phyloP scores from a whole-genome alignment of 2,113 vertebrate species.

The Anarrhichthys ocellatus region DNA sequence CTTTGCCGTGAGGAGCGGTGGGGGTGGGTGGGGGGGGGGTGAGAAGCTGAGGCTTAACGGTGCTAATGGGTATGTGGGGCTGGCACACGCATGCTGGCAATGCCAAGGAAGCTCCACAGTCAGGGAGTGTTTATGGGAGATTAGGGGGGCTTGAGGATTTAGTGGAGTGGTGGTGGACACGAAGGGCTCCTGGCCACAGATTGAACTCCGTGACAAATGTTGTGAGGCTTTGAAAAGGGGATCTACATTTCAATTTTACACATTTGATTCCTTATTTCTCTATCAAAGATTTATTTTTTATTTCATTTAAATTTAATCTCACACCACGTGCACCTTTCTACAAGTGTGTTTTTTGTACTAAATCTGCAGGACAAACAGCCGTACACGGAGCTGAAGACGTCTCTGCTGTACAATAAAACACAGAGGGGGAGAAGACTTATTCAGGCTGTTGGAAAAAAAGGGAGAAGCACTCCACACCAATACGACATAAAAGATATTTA shows the following conservation, averaged over 20 bases:
- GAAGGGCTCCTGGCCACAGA: slow-evolving; percentile 52
- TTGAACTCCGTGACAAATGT: slow-evolving; percentile 33
- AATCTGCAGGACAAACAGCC: slow-evolving; percentile 64
- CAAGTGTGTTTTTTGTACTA: slow-evolving; percentile 28
- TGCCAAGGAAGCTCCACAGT: slow-evolving; percentile 59
- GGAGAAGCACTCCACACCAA: slow-evolving; percentile 37
- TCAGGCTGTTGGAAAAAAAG: slow-evolving; percentile 50
- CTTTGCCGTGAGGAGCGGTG: slow-evolving; percentile 48
- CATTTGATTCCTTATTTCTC: neutral
- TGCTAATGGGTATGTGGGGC: slow-evolving; percentile 59
- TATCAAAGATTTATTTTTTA: neutral
- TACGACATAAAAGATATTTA: slow-evolving; percentile 68
- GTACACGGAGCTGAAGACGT: slow-evolving; percentile 42
- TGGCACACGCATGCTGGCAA: slow-evolving; percentile 56
- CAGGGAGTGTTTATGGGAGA: slow-evolving; percentile 68
- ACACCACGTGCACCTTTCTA: neutral
- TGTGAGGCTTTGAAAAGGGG: neutral
- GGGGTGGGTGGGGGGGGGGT: slow-evolving; percentile 5
- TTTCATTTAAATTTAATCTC: neutral
- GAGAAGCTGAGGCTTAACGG: slow-evolving; percentile 44
- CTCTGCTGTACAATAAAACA: slow-evolving; percentile 56
- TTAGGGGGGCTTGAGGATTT: slow-evolving; percentile 65
- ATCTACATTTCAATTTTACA: neutral
- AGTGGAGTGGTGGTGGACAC: slow-evolving; percentile 57
- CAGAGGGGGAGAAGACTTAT: slow-evolving; percentile 46